These are phyloP conservation scores for Hycleus phaleratus DNA, from an alignment of 1,140 invertebrate species.

Conservation along the genomic window DNA sequence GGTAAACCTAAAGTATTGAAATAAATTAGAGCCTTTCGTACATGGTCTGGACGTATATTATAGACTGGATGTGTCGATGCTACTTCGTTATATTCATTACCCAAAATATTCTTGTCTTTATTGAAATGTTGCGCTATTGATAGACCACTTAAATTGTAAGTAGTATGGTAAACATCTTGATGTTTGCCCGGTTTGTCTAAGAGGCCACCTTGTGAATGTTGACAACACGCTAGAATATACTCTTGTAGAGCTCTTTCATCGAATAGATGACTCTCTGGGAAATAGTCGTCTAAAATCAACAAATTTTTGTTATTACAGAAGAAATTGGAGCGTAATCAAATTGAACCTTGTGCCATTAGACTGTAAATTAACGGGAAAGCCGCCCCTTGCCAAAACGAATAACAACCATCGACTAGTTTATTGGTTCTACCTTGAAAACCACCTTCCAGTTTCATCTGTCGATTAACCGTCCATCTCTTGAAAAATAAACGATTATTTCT, in stretches of 20 bases:
- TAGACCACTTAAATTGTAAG: slow-evolving; percentile 91
- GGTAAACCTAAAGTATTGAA: slow-evolving; percentile 34
- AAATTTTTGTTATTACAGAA: neutral
- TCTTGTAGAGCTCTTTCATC: slow-evolving; percentile 84
- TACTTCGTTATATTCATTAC: slow-evolving; percentile 54
- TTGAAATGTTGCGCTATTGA: slow-evolving; percentile 84
- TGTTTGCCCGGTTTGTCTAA: slow-evolving; percentile 91
- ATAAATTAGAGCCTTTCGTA: slow-evolving; percentile 44
- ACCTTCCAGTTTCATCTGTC: slow-evolving; percentile 85
- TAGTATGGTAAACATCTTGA: slow-evolving; percentile 92
- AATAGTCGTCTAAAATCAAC: slow-evolving; percentile 20
- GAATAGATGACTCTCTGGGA: slow-evolving; percentile 59
- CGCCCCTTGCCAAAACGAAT: slow-evolving; percentile 97
- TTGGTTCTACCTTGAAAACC: slow-evolving; percentile 95
- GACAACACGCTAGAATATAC: slow-evolving; percentile 90
- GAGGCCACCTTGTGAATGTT: slow-evolving; percentile 81
- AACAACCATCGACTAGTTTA: slow-evolving; percentile 97
- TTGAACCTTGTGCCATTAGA: slow-evolving; percentile 23
- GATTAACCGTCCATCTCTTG: slow-evolving; percentile 76
- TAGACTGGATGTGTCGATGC: slow-evolving; percentile 56
- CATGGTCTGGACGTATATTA: slow-evolving; percentile 53
- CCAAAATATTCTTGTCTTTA: slow-evolving; percentile 48
- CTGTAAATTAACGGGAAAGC: slow-evolving; percentile 61
- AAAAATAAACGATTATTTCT: slow-evolving; percentile 18
- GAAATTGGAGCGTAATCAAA: neutral